Base-by-base conservation (phyloP, 2,113 vertebrate species). In the Ptilonorhynchus violaceus region DNA sequence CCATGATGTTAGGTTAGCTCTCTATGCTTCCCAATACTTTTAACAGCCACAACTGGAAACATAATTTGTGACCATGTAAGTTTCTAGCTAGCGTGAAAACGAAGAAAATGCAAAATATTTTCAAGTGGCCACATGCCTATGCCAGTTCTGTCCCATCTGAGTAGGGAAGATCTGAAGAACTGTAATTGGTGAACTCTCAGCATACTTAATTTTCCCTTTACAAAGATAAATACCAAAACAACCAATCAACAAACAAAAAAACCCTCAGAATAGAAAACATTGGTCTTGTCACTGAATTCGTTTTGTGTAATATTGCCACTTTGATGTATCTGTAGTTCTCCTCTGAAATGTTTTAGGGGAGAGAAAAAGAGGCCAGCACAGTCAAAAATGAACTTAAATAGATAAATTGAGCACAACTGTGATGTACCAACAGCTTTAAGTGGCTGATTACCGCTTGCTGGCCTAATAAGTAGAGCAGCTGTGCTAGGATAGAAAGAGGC, bases 381-480 rank as follows among this genome's bases (percentile, higher is more conserved):
- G 23, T 55, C 74, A 85, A 52, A 92, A 96, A 88, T 92, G n/a
- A 96, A 53, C 33, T 95, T 96, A 93, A 97, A 92, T 63, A 95
- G 46, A 73, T 33, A 94, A 97, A 97, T 89, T 95, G 49, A 63
- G 19, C 74, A 73, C 74, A 92, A 92, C 68, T 95, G 67, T 91
- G 80, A 89, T 79, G 85, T 75, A 44, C 47, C 0, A 2, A 72
- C 78, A 33, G 6, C 31, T 95, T 76, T 88, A 97, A 96, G 66
- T 92, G 87, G 72, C 76, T 97, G 95, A 94, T 96, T 96, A 91
- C 88, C 93, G 92, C 82, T 96, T 95, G 66, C 75, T 44, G 94
- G 84, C 55, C 64, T 96, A 80, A 33, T 95, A 92, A 96, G 73
- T 79, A 56, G 59, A 83, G 60, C 94, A 97, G 96, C 93, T 97